Conservation (phyloP, 2,888 invertebrate species). For the Thecocarcelia acutangulata region DNA sequence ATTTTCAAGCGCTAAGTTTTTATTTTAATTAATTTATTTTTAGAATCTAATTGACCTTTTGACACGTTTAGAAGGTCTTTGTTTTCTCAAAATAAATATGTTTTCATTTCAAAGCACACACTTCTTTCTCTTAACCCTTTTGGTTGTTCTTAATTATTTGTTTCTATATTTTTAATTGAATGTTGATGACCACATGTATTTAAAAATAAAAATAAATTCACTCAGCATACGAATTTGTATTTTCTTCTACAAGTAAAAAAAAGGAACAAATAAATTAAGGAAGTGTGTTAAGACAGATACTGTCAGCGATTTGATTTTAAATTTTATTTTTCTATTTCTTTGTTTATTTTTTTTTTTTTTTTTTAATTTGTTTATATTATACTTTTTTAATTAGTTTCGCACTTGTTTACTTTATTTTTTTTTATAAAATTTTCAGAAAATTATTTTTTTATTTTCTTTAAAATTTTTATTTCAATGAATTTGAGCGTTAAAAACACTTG, state of each 20-base stretch:
- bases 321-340: constrained; percentile 30
- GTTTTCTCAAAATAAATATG: constrained; percentile 13
- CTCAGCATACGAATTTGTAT: background rate
- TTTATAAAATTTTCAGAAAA: constrained; percentile 49
- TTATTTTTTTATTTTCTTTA: constrained; percentile 40
- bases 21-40: constrained; percentile 10
- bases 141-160: constrained; percentile 15
- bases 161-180: constrained; percentile 30
- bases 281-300: constrained; percentile 30
- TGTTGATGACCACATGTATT: constrained; percentile 47
- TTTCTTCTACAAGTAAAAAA: constrained; percentile 16
- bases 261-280: constrained; percentile 33
- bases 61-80: constrained; percentile 38
- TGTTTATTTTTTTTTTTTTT: no score
- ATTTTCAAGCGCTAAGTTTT: background rate
- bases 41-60: constrained; percentile 34
- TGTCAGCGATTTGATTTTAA: constrained; percentile 9
- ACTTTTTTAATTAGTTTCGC: constrained; percentile 9
- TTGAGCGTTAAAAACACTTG: constrained; percentile 7
- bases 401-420: constrained; percentile 21
- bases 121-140: constrained; percentile 15
- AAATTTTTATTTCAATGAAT: constrained; percentile 34
- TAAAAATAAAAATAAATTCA: constrained; percentile 26
- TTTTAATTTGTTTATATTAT: constrained; percentile 32
- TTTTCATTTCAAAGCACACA: background rate